Evolutionary conservation across 2,113 vertebrate genomes (phyloP), one percentile per base, ranked within the genome.

Genomic region (Saguinus imperator): DNA sequence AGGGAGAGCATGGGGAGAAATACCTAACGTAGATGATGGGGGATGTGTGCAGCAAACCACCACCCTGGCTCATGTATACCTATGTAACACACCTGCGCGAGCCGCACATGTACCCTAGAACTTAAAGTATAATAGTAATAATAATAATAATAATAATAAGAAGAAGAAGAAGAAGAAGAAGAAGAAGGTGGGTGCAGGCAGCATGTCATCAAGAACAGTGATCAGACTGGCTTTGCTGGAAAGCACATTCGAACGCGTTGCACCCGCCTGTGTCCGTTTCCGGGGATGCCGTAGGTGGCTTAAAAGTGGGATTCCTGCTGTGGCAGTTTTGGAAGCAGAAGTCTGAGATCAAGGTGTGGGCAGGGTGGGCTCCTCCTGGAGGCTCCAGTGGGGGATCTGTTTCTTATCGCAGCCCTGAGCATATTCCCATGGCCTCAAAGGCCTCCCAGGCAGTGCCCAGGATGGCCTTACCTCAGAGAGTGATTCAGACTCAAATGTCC

Each of bases 381-480:
- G 43, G 20, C 35, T 25, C 7, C 25, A 1, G 6, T 6, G 7
- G 29, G 5, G 6, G 12, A 5, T n/a, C 10, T 14, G 2, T 8
- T 10, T 2, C 61, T 23, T 8, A 5, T 11, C 0, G 20, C 61
- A n/a, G 43, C 18, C 43, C 61, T 8, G 4, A 1, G 45, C 37
- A 8, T 52, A 8, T 12, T 52, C 23, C 6, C 0, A 25, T 21
- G 23, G 23, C 9, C 8, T 55, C 9, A 1, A 14, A n/a, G 14
- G 9, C 35, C 27, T 64, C 27, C 61, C 27, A 29, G 29, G 29
- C 27, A 64, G 61, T 64, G 61, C 27, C 12, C 27, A 64, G 27
- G 27, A 29, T 0, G 12, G 61, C 61, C 61, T 64, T 5, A 29
- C 61, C 61, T 64, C 27, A 14, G 5, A 64, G 27, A 64, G 27